Base-by-base conservation (phyloP, 2,113 vertebrate species). In the Tetrax tetrax region DNA sequence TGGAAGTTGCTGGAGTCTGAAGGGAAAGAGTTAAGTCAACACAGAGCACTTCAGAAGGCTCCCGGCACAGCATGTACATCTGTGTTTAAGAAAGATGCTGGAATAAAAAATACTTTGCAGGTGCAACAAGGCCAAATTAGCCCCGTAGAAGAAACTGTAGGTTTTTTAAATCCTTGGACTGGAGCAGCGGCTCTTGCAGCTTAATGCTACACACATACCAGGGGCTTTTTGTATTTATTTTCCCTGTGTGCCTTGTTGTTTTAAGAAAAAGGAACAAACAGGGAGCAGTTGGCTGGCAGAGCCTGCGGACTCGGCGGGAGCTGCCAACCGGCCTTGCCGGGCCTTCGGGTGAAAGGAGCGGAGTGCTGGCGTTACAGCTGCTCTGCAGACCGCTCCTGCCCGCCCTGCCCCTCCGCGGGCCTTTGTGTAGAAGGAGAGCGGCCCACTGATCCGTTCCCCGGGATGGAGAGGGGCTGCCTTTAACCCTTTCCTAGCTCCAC, bases 181-280 rank as follows among this genome's bases (percentile, higher is more conserved):
- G 84, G 38, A 96, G 95, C 87, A 69, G 94, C 17, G 4, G 89
- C 89, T 87, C 80, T 92, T 64, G 43, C 83, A 72, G 93, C 65
- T 91, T 92, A 96, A 94, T 91, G 89, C 91, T 75, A 63, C 19
- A 4, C 80, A 37, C 89, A 76, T 94, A 96, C 88, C 14, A 16
- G 79, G 75, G 60, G 20, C 71, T 89, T 95, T 96, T 93, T 95
- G 95, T 96, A 79, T 96, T 96, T 96, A 87, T 95, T 95, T 94
- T 95, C 91, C 80, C 81, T 95, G 80, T n/a, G 63, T 69, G 92
- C 89, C 91, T 89, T 96, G 96, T 96, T 97, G 93, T 95, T 96
- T 92, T 91, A 96, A 95, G 94, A 33, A 92, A 95, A 95, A 87
- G 91, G 95, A 96, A 94, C 89, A 95, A 96, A 96, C 78, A 96